A percentile compares a stretch with the other conserved stretches of the same genome.
phyloP scores from a whole-genome alignment of 2,113 vertebrate genomes.

The Psephotus haematonotus region DNA sequence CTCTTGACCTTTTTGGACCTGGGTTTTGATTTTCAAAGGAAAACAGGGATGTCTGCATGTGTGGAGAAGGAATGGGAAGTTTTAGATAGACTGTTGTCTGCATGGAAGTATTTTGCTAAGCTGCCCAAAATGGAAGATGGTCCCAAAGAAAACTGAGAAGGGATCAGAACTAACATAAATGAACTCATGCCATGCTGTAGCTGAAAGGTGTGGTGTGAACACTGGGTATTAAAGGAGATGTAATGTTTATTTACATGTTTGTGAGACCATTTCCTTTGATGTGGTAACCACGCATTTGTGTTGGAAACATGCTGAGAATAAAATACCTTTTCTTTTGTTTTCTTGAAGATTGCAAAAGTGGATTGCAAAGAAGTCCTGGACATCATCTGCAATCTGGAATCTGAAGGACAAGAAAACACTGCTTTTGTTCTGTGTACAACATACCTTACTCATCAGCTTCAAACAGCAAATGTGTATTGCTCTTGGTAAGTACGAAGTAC shows the following conservation, averaged over 20 bases:
- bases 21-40: background rate
- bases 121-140: background rate
- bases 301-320: background rate
- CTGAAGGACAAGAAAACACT: slow-evolving; percentile 93
- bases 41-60: background rate
- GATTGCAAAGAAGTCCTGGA: slow-evolving; percentile 95
- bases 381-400: slow-evolving; percentile 94
- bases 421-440: slow-evolving; percentile 97
- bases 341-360: slow-evolving; percentile 88
- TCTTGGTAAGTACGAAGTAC: slow-evolving; percentile 86
- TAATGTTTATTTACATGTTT: background rate
- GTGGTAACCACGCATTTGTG: background rate
- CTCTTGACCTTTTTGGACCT: background rate
- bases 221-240: background rate
- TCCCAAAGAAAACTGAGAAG: background rate
- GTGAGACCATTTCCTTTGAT: background rate
- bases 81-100: background rate
- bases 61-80: background rate
- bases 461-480: slow-evolving; percentile 90
- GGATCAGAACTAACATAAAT: background rate
- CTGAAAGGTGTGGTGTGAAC: background rate
- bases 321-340: slow-evolving; percentile 11
- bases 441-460: slow-evolving; percentile 95
- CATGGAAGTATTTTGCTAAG: background rate
- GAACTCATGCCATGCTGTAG: background rate